Evolutionary conservation across 1,140 invertebrate genomes (phyloP).

Genomic region (Drosophila azteca): DNA sequence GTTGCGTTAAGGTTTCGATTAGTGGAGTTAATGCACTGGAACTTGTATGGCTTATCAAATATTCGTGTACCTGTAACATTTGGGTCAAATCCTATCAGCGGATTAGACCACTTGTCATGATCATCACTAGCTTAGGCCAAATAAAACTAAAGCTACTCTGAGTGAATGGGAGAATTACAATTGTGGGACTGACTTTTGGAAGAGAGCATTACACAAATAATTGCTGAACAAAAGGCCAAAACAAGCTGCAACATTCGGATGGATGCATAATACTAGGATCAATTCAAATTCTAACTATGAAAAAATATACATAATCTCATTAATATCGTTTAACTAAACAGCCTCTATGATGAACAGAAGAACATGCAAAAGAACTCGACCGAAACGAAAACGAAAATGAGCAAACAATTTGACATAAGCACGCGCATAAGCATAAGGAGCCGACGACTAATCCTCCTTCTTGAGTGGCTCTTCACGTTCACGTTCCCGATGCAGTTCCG

Average conservation of each 20-base stretch:
- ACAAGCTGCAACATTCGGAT: slow-evolving; percentile 10
- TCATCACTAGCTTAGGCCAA: slow-evolving; percentile 32
- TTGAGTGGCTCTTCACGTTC: slow-evolving; percentile 25
- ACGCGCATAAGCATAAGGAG: slow-evolving; percentile 9
- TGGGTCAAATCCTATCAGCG: slow-evolving; percentile 23
- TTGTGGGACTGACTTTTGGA: slow-evolving; percentile 30
- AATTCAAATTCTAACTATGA: slow-evolving; percentile 41
- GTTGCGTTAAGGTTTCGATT: neutral
- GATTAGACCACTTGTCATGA: slow-evolving; percentile 35
- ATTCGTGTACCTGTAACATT: slow-evolving; percentile 12
- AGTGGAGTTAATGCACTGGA: slow-evolving; percentile 30
- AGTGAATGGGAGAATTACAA: no score
- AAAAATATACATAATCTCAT: slow-evolving; percentile 55
- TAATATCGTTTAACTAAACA: slow-evolving; percentile 57
- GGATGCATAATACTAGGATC: slow-evolving; percentile 22
- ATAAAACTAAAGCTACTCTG: slow-evolving; percentile 11
- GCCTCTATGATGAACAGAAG: slow-evolving; percentile 42
- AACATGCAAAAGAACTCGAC: slow-evolving; percentile 25
- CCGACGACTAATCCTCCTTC: slow-evolving; percentile 27
- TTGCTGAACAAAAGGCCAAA: slow-evolving; percentile 15
- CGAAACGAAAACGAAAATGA: slow-evolving; percentile 16
- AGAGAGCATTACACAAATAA: slow-evolving; percentile 46
- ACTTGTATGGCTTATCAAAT: slow-evolving; percentile 23
- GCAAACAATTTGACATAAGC: slow-evolving; percentile 9
- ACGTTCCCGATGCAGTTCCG: neutral